A percentile compares a stretch with the other conserved stretches of the same genome.
These are phyloP conservation scores for Meda fulgida DNA, from an alignment of 2,797 vertebrate genomes.

Conservation along the genomic window DNA sequence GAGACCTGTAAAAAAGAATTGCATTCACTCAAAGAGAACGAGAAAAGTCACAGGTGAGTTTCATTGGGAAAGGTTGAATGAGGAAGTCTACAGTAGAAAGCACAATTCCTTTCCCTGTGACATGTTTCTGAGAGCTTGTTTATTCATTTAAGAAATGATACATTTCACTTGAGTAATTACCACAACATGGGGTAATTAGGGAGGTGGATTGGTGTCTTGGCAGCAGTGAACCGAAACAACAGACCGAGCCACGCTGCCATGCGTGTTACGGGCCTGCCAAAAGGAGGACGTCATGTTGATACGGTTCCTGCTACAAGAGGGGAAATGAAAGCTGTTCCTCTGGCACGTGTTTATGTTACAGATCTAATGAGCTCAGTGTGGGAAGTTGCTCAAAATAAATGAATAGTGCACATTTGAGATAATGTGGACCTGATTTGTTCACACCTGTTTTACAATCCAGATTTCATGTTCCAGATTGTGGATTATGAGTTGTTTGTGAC, in stretches of 20 bases:
- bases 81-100: slow-evolving; percentile 3
- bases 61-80: neutral
- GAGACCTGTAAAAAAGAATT: slow-evolving; percentile 60
- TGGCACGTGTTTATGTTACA: slow-evolving; percentile 23
- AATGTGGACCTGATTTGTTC: slow-evolving; percentile 58
- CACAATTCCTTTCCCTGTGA: slow-evolving; percentile 14
- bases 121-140: slow-evolving; percentile 38
- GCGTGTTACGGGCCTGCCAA: slow-evolving; percentile 43
- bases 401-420: slow-evolving; percentile 47
- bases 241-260: slow-evolving; percentile 63
- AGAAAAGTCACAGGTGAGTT: slow-evolving; percentile 47
- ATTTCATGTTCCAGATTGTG: slow-evolving; percentile 16
- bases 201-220: slow-evolving; percentile 73
- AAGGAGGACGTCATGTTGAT: slow-evolving; percentile 49
- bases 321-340: slow-evolving; percentile 36
- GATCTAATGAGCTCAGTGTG: slow-evolving; percentile 46
- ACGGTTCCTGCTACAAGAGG: slow-evolving; percentile 22
- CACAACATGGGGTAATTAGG: slow-evolving; percentile 74
- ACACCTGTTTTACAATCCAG: slow-evolving; percentile 63
- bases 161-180: slow-evolving; percentile 77
- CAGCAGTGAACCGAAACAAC: slow-evolving; percentile 66
- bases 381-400: slow-evolving; percentile 9
- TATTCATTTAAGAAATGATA: slow-evolving; percentile 66
- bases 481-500: neutral
- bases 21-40: slow-evolving; percentile 57